Evolutionary conservation across 1,140 invertebrate genomes (phyloP), one percentile per base, ranked within the genome.

Genomic region (Polypedilum pembai): DNA sequence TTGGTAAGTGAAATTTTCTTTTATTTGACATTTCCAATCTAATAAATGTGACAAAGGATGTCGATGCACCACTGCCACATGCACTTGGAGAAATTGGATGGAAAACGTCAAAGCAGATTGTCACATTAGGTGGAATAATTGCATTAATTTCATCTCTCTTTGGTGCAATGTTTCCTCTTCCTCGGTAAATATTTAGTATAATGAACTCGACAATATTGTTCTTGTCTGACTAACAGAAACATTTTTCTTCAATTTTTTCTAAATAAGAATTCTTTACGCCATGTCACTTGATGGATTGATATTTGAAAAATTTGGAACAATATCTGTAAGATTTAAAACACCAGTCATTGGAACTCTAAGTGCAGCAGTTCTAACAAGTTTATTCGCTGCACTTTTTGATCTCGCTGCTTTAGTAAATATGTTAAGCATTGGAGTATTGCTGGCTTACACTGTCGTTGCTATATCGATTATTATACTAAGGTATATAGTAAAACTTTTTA

Each of bases 381-480:
- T 89, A 1, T 94, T 98, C 89, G 92, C 94, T 0, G 87, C 92
- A 15, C 79, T 97, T 33, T 97, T 98, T 81, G 88, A 96, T 81
- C 80, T 98, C 45, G 86, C 91, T 12, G 91, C 95, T 79, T 83
- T 98, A 21, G 93, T 98, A 10, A 92, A 95, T 78, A 94, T 98
- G 90, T 94, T 98, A 89, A 96, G 94, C 0, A 97, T 98, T 78
- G 95, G 95, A 74, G 98, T 95, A 0, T 83, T 98, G 0, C 83
- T 98, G 72, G 95, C 95, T 0, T 98, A 97, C 80, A 92, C 94
- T 8, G 90, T 98, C 65, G 95, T 98, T 0, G 92, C 94, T 12
- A 86, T 92, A 56, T 96, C 92, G 76, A 93, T 98, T 0, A 86
- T 96, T 12, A 86, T 97, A 76, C 84, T 98, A 1, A 88, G 90